Conservation (phyloP, 2,113 vertebrate species). For the Boulengeromyrus knoepffleri region DNA sequence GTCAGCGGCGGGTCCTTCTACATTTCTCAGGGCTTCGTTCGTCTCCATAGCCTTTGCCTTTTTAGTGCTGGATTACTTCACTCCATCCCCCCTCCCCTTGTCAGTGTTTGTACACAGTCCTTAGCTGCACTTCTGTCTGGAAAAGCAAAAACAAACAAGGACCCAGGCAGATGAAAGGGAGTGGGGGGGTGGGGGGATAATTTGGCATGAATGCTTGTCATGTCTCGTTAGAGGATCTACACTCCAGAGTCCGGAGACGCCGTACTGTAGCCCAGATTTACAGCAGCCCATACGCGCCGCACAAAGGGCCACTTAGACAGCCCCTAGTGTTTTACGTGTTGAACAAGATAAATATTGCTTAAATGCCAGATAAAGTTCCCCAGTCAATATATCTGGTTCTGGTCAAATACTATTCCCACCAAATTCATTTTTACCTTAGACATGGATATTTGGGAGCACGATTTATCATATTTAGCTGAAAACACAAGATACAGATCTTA, state of each 20-base stretch:
- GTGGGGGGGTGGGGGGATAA: not conserved
- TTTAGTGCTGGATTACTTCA: constrained; percentile 26
- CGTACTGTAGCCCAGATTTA: not conserved
- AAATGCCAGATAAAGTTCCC: not conserved
- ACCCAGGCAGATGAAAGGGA: constrained; percentile 26
- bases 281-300: not conserved
- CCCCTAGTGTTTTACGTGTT: not conserved
- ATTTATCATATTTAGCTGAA: not conserved
- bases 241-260: not conserved
- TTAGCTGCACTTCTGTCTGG: constrained; percentile 27
- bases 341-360: not conserved
- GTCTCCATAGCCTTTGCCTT: not conserved
- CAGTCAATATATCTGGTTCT: not conserved
- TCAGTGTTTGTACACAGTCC: constrained; percentile 42
- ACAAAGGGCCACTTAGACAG: not conserved
- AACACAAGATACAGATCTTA: not conserved
- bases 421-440: constrained; percentile 1
- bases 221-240: not conserved
- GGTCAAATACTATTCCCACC: not conserved
- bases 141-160: constrained; percentile 44
- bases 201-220: not conserved
- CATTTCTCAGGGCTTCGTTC: not conserved
- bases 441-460: not conserved
- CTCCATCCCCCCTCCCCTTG: constrained; percentile 28
- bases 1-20: constrained; percentile 5